These are phyloP conservation scores for Leucoma salicis DNA, from an alignment of 2,888 invertebrate species.

Conservation along the genomic window DNA sequence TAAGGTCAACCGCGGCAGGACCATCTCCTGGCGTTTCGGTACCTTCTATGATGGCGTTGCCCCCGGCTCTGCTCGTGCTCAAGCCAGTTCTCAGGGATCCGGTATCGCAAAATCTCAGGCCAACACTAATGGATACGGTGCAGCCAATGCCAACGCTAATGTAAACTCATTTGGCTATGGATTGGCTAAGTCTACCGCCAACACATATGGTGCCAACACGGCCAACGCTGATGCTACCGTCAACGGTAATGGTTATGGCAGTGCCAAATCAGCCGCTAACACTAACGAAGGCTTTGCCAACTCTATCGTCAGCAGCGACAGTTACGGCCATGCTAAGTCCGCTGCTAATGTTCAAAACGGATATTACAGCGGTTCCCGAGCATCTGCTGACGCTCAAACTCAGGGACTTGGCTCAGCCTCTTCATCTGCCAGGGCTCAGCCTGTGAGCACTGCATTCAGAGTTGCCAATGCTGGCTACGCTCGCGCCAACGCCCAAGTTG, in stretches of 20 bases:
- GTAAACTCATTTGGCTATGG: slow-evolving; percentile 28
- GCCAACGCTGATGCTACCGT: slow-evolving; percentile 49
- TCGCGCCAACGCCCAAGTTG: slow-evolving; percentile 54
- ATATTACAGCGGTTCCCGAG: slow-evolving; percentile 39
- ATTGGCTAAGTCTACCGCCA: slow-evolving; percentile 39
- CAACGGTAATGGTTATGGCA: slow-evolving; percentile 42
- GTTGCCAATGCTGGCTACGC: slow-evolving; percentile 61
- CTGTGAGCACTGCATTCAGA: slow-evolving; percentile 49
- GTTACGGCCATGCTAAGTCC: slow-evolving; percentile 35
- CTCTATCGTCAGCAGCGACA: slow-evolving; percentile 33
- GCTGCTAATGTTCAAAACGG: slow-evolving; percentile 36
- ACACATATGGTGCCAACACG: slow-evolving; percentile 44
- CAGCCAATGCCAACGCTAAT: slow-evolving; percentile 41
- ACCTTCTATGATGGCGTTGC: slow-evolving; percentile 56
- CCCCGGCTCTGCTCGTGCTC: slow-evolving; percentile 31
- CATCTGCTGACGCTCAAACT: slow-evolving; percentile 49
- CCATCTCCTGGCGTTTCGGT: slow-evolving; percentile 67
- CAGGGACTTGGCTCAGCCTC: slow-evolving; percentile 56
- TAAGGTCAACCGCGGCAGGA: slow-evolving; percentile 42
- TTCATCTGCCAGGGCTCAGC: slow-evolving; percentile 52
- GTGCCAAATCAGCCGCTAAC: slow-evolving; percentile 43
- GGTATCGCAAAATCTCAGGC: slow-evolving; percentile 36
- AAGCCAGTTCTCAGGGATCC: slow-evolving; percentile 30
- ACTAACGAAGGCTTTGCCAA: slow-evolving; percentile 34
- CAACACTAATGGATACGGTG: slow-evolving; percentile 38